Evolutionary conservation across 2,797 vertebrate genomes (phyloP).

Genomic region (Propithecus perrieri): DNA sequence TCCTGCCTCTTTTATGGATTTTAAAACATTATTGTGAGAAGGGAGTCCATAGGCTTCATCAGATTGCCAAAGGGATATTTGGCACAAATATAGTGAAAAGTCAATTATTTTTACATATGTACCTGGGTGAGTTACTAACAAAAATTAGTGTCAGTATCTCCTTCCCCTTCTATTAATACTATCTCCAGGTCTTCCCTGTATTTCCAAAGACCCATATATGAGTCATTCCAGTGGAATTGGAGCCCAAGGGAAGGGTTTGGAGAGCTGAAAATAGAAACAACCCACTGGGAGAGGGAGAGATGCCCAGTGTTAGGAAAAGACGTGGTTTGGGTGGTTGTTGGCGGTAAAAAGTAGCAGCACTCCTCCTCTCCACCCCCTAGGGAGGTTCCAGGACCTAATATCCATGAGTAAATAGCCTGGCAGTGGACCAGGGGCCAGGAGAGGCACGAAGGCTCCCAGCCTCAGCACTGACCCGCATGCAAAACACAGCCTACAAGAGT

Average conservation of each 20-base stretch:
- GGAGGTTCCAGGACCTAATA: neutral
- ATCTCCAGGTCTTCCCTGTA: neutral
- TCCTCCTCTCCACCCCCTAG: neutral
- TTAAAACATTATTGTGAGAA: neutral
- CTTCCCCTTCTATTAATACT: neutral
- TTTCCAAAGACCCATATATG: neutral
- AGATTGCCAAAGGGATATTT: neutral
- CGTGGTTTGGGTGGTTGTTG: neutral
- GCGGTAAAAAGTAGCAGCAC: neutral
- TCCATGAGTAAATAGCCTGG: neutral
- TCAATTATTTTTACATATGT: neutral
- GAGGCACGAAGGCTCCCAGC: neutral
- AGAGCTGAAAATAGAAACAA: neutral
- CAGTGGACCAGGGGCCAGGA: neutral
- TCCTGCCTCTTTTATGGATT: neutral
- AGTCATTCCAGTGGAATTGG: neutral
- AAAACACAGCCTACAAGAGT: neutral
- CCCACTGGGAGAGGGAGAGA: neutral
- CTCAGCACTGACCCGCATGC: neutral
- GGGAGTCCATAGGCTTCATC: neutral
- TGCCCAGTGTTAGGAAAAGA: neutral
- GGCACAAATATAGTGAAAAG: neutral
- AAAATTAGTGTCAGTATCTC: neutral
- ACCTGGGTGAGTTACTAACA: neutral
- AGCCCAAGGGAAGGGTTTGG: neutral